Evolutionary conservation across 2,797 vertebrate genomes (phyloP), one percentile per base, ranked within the genome.

Genomic region (Siniperca obscura): DNA sequence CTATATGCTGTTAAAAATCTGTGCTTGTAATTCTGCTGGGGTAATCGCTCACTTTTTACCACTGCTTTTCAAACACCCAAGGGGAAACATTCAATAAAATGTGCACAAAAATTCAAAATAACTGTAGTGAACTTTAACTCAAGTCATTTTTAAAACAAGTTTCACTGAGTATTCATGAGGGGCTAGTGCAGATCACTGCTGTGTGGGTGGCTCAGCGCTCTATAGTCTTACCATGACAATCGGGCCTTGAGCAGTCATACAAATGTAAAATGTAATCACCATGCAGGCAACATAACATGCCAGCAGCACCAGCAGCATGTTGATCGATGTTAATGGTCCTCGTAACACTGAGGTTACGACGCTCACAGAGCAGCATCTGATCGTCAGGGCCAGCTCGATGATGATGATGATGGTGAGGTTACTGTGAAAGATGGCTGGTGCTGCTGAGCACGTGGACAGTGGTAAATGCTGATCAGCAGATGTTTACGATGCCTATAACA

Each of bases 401-500:
- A 74, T 67, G 74, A 69, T 59, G 53, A 56, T 59, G 53, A 56
- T 52, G 72, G 44, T 27, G 62, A 52, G 61, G 77, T 36, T 59
- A 42, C 40, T 38, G 48, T 84, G 82, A 86, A 60, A 72, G 71
- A 85, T 76, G 46, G 80, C 70, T 70, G 52, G 78, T 48, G 36
- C 73, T 42, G 82, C 53, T 13, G 74, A 83, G 75, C 56, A n/a
- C 4, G n/a, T 61, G 42, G 42, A 46, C 38, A 2, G 25, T 11
- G 67, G 48, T 30, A 74, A 85, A 69, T 70, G 76, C 87, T 84
- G 83, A 90, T 91, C 89, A 84, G 85, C 81, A 71, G 82, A 79
- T 87, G 87, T 90, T 91, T 92, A 91, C 27, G 73, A 86, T 5
- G 72, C 38, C 77, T 64, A 48, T 83, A 80, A 88, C 79, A 55